These are phyloP conservation scores for Pampus argenteus DNA, from an alignment of 2,797 vertebrate species.

Conservation along the genomic window DNA sequence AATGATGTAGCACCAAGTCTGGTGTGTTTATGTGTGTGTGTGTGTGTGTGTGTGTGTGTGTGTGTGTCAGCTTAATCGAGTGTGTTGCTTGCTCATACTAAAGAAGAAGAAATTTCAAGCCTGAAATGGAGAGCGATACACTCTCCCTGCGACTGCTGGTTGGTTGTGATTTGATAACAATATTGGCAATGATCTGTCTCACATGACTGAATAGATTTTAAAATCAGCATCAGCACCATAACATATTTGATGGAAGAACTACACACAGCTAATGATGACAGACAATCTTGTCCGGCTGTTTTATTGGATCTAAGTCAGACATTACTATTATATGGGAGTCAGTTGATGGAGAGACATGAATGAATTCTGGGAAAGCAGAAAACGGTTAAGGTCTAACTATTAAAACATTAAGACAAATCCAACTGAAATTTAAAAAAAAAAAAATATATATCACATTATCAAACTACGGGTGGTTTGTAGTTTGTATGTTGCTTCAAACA, in stretches of 20 bases:
- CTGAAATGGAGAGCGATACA: constrained; percentile 28
- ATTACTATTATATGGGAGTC: not conserved
- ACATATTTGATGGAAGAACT: not conserved
- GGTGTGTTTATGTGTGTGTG: constrained; percentile 22
- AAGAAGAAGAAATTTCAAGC: constrained; percentile 35
- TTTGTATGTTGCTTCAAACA: not conserved
- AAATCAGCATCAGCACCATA: not conserved
- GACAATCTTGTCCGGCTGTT: not conserved
- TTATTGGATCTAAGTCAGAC: not conserved
- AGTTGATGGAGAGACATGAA: too few relatives aligned
- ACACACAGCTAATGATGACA: not conserved
- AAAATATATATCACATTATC: too few relatives aligned
- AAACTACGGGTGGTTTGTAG: not conserved
- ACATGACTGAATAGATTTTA: constrained; percentile 16
- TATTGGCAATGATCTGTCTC: constrained; percentile 9
- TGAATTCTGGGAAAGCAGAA: too few relatives aligned
- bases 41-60: constrained; percentile 4
- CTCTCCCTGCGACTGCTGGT: constrained; percentile 5
- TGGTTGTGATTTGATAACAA: constrained; percentile 26
- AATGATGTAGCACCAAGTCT: constrained; percentile 45
- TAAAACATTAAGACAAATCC: too few relatives aligned
- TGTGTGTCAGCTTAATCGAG: constrained; percentile 37
- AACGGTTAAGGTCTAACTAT: too few relatives aligned
- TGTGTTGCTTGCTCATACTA: constrained; percentile 12
- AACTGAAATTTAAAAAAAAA: too few relatives aligned